Percentiles rank a stretch among this genome's conserved stretches.
phyloP scores from a whole-genome alignment of 2,113 vertebrate species.

The Tyto alba region DNA sequence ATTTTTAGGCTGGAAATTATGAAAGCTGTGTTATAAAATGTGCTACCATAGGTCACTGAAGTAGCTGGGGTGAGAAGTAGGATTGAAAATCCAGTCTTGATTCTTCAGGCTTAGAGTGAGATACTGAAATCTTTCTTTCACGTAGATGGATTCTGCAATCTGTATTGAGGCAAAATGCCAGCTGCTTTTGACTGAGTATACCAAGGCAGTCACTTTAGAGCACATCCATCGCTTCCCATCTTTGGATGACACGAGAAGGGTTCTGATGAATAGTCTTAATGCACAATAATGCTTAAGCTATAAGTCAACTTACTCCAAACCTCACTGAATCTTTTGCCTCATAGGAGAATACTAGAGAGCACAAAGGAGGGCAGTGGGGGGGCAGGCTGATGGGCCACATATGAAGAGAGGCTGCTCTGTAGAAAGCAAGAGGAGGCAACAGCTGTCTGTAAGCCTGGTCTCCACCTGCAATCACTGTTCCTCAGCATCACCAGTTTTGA shows the following conservation, averaged over 20 bases:
- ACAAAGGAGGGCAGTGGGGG: background rate
- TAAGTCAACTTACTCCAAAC: background rate
- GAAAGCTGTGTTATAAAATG: background rate
- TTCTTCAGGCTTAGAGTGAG: conserved; percentile 8
- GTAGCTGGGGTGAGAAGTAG: background rate
- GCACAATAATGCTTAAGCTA: background rate
- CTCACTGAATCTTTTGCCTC: background rate
- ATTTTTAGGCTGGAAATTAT: conserved; percentile 27
- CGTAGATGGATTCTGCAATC: conserved; percentile 1
- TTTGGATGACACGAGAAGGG: background rate
- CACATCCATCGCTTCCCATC: background rate
- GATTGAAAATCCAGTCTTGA: conserved; percentile 18
- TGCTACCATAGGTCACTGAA: background rate
- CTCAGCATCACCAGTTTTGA: background rate
- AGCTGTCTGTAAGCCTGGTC: background rate
- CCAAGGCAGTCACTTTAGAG: background rate
- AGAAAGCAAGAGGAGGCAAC: background rate
- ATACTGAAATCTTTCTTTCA: conserved; percentile 23
- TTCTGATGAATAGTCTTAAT: conserved; percentile 2
- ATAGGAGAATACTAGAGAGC: background rate
- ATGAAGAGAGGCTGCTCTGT: fast-evolving
- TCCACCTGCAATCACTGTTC: background rate
- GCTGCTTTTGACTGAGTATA: background rate
- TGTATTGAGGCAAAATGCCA: conserved; percentile 4
- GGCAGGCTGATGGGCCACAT: background rate